Evolutionary conservation across 2,797 vertebrate genomes (phyloP), one percentile per base, ranked within the genome.

Genomic region (Pantherophis vulpinus): DNA sequence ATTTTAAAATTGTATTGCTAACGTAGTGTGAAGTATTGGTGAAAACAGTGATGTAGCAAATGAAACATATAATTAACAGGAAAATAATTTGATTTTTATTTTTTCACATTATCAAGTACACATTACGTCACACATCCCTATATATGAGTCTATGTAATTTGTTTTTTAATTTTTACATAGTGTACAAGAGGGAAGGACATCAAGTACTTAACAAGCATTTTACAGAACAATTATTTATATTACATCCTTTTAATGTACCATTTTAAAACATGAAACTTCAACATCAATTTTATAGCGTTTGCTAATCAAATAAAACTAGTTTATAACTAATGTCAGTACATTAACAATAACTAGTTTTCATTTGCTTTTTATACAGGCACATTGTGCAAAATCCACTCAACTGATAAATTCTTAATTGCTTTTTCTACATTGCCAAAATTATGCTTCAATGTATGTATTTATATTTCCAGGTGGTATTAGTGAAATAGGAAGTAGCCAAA

Each of bases 171-270:
- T 98, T 98, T 98, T 98, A 99, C 99, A 99, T 98, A 98, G 98
- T 99, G 98, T 99, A 99, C 98, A 99, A 83, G 98, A 99, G 98
- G 98, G 98, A 98, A 97, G 98, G 98, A 98, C 98, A 98, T 98
- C 98, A 98, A 98, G 98, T 99, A 99, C 99, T 98, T 99, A 99
- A 98, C 96, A 99, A 98, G 97, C 98, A 98, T 98, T 98, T 98
- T 99, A 99, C 98, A 99, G 99, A 99, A 99, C 98, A 99, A 99
- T 99, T 99, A 99, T 98, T 99, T 99, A 99, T 98, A 98, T 98
- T 98, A 98, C 98, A 97, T 98, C 97, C 97, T 98, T 98, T 98
- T 86, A 70, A 97, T 97, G 98, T 98, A 98, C 98, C 98, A 97
- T 97, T 97, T 98, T 98, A 97, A 98, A 97, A 98, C 98, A 98